These are phyloP conservation scores for Agapostemon virescens DNA, from an alignment of 2,888 invertebrate genomes.

Conservation along the genomic window DNA sequence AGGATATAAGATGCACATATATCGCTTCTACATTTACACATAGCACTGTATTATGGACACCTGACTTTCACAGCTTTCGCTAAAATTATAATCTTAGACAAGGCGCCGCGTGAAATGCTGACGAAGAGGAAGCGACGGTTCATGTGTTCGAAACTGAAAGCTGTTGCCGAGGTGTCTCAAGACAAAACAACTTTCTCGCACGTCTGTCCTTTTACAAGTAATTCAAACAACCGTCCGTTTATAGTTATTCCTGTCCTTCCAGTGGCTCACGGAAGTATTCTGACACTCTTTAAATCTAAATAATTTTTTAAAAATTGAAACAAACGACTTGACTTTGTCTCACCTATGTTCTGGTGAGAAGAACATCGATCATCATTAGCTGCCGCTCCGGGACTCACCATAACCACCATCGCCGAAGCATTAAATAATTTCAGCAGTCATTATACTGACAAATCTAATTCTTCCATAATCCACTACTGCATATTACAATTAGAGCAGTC, in stretches of 20 bases:
- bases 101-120: not conserved
- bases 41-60: not conserved
- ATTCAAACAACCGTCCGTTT: not conserved
- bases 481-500: not conserved
- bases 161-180: not conserved
- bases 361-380: conserved; percentile 73
- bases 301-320: too few species aligned
- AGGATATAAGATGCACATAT: conserved; percentile 12
- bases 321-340: too few species aligned
- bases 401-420: conserved; percentile 27
- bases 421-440: conserved; percentile 44
- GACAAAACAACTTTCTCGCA: conserved; percentile 13
- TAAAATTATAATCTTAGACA: not conserved
- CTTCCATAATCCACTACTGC: not conserved
- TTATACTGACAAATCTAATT: not conserved
- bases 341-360: conserved; percentile 66
- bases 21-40: not conserved
- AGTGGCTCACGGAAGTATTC: not conserved
- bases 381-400: conserved; percentile 42
- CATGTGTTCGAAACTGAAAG: conserved; percentile 7
- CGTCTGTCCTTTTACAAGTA: not conserved
- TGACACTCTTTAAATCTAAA: too few species aligned
- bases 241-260: not conserved
- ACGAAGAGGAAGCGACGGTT: not conserved
- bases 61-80: conserved; percentile 23